phyloP scores from a whole-genome alignment of 2,113 vertebrate genomes.

The Eulemur macaco region DNA sequence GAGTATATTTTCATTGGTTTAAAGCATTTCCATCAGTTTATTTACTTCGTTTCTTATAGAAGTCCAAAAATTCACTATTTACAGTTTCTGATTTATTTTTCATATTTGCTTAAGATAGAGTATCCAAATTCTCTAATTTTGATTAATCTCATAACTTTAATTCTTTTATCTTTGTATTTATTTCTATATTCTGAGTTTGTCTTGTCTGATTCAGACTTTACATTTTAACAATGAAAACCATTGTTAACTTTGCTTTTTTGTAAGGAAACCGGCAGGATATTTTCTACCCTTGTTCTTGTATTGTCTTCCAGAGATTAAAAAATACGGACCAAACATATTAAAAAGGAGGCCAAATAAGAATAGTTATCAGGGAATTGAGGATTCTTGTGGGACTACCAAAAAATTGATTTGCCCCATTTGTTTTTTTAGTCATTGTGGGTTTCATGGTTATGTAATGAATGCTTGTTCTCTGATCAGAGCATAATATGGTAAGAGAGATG shows the following conservation, averaged over 20 bases:
- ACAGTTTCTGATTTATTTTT: not conserved
- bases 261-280: not conserved
- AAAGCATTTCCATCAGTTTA: not conserved
- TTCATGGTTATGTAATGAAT: not conserved
- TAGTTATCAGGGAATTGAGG: not conserved
- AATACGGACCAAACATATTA: not conserved
- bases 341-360: not conserved
- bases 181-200: not conserved
- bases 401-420: not conserved
- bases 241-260: not conserved
- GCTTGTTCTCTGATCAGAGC: not conserved
- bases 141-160: not conserved
- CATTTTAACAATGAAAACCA: not conserved
- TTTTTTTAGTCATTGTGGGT: not conserved
- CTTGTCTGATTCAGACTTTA: not conserved
- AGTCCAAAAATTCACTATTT: not conserved
- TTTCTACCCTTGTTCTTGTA: conserved; percentile 5
- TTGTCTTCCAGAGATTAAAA: conserved; percentile 29
- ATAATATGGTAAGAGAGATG: not conserved
- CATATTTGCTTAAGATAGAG: not conserved
- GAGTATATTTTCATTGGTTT: not conserved
- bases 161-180: not conserved
- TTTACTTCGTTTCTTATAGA: not conserved
- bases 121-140: not conserved
- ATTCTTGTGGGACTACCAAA: not conserved